Base-by-base conservation (phyloP, 2,113 vertebrate species). In the Scomber scombrus region DNA sequence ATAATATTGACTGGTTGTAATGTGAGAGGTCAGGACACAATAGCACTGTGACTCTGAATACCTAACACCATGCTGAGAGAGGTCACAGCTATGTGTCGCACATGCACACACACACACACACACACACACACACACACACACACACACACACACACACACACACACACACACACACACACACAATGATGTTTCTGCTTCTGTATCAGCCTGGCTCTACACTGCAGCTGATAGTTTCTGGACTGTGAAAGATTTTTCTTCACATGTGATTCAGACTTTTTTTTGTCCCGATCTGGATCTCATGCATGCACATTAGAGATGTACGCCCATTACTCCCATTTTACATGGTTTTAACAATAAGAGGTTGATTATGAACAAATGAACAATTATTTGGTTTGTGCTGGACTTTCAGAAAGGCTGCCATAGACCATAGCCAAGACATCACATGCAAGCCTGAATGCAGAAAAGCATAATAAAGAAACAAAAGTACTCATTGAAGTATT, bases 1-100 rank as follows among this genome's bases (percentile, higher is more conserved):
- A 81, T 75, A 81, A 72, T 93, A 92, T 89, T 93, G 89, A 91
- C 88, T 61, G 54, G 67, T 64, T 89, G 89, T 92, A 92, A 91
- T 85, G 85, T 80, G 86, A 91, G 83, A 85, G 85, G 76, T 91
- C 84, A 78, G 64, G 60, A 85, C 81, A 93, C 90, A 93, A 93
- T 87, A 84, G 90, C 85, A 80, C 79, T 84, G 78, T 82, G 49
- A 84, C 89, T 92, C 85, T 89, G 87, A 91, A 89, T 82, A 91
- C 57, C 76, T 89, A 67, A 88, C 86, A 85, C 75, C 85, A 81
- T 58, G 78, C 89, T 93, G 87, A 72, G 82, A 91, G 70, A 93
- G 81, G 54, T 93, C 90, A 87, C 91, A 92, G 78, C 81, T 87
- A 87, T 11, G 77, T 89, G 92, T 68, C 72, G 78, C 80, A 63